Conservation (phyloP, 2,113 vertebrate species). For the Naja naja region DNA sequence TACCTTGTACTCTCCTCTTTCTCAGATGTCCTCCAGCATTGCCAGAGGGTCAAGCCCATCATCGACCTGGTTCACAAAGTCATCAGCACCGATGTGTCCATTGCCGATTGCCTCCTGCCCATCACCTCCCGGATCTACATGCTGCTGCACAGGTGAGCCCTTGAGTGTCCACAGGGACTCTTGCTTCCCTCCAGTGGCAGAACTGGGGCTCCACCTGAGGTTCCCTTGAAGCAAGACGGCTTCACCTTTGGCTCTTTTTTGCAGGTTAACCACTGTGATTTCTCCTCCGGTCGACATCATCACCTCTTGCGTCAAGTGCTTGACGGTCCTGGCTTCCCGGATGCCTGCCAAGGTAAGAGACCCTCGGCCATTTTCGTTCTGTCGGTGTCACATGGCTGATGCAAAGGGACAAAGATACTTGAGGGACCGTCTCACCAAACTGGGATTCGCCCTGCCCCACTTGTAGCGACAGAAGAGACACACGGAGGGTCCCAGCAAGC, state of each 20-base stretch:
- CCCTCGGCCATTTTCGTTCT: background rate
- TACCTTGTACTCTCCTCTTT: conserved; percentile 10
- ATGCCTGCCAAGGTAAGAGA: conserved; percentile 90
- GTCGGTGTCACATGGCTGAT: background rate
- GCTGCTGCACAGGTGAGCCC: conserved; percentile 89
- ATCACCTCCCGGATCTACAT: conserved; percentile 97
- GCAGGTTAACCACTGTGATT: conserved; percentile 89
- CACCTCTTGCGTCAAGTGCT: conserved; percentile 92
- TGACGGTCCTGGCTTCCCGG: conserved; percentile 88
- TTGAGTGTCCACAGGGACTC: accelerated
- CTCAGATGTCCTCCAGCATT: conserved; percentile 91
- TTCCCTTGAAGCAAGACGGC: background rate
- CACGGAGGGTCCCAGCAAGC: background rate
- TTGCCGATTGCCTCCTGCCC: conserved; percentile 92
- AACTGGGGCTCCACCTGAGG: background rate
- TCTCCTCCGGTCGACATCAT: conserved; percentile 93
- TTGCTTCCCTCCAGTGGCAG: background rate
- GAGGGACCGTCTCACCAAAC: background rate
- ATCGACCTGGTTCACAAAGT: conserved; percentile 94
- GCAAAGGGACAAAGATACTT: background rate
- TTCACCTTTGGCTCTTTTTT: background rate
- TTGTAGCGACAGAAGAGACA: no score
- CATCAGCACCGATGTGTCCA: conserved; percentile 90
- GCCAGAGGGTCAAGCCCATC: conserved; percentile 91
- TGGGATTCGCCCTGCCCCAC: background rate